A percentile compares a stretch with the other conserved stretches of the same genome.
Conservation (phyloP, 1,140 invertebrate genomes). For the Drosophila funebris region DNA sequence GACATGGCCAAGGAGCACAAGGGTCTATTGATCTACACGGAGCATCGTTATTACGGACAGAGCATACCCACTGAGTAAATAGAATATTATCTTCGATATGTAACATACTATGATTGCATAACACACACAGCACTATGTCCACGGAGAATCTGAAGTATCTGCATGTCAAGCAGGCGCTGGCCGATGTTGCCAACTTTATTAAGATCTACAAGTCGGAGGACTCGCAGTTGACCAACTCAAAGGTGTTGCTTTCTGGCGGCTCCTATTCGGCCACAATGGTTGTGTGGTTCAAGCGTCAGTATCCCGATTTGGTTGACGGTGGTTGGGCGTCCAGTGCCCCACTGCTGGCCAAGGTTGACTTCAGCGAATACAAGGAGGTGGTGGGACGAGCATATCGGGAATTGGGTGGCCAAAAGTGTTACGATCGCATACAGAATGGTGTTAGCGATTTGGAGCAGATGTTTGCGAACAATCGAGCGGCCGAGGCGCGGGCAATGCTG, state of each 20-base stretch:
- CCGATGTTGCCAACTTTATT: constrained; percentile 89
- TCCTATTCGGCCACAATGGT: constrained; percentile 92
- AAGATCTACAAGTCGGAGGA: constrained; percentile 84
- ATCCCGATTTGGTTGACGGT: constrained; percentile 90
- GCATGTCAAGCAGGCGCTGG: constrained; percentile 89
- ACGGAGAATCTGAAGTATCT: constrained; percentile 87
- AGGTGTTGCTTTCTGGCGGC: constrained; percentile 89
- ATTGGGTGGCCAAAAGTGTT: constrained; percentile 82
- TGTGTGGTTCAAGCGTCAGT: constrained; percentile 90
- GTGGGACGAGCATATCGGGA: constrained; percentile 53
- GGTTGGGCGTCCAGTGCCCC: constrained; percentile 91
- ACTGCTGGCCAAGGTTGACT: constrained; percentile 84
- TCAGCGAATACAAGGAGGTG: constrained; percentile 66
- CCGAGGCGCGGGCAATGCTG: constrained; percentile 73
- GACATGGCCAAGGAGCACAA: constrained; percentile 86
- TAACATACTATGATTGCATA: constrained; percentile 34
- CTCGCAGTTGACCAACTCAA: constrained; percentile 74
- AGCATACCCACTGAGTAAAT: constrained; percentile 88
- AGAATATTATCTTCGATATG: not conserved
- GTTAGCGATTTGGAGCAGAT: constrained; percentile 84
- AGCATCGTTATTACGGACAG: constrained; percentile 93
- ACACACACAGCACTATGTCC: constrained; percentile 84
- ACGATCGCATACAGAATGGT: constrained; percentile 84
- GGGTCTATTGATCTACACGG: constrained; percentile 88
- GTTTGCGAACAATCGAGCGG: constrained; percentile 62